These are phyloP conservation scores for Vesta saturnalis DNA, from an alignment of 2,888 invertebrate species.

Conservation along the genomic window DNA sequence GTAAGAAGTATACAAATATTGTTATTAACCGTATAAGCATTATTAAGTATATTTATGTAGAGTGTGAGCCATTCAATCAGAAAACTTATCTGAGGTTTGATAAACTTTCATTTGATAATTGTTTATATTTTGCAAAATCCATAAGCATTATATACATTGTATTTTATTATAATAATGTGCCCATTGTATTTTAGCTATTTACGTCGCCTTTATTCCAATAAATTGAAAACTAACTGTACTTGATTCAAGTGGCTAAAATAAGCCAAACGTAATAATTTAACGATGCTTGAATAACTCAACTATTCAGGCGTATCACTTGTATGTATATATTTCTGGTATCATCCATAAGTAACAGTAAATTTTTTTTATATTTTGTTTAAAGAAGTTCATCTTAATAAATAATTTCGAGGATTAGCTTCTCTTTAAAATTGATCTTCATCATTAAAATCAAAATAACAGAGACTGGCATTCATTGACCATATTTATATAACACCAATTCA, in stretches of 20 bases:
- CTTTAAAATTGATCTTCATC: neutral
- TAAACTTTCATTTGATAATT: too few species aligned
- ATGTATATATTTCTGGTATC: neutral
- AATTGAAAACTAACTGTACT: slow-evolving; percentile 3
- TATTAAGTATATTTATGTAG: too few species aligned
- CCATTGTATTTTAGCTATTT: slow-evolving; percentile 12
- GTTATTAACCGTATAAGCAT: too few species aligned
- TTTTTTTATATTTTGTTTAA: slow-evolving; percentile 5
- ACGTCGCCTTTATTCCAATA: neutral
- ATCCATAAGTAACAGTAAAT: slow-evolving; percentile 9
- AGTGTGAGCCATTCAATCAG: too few species aligned
- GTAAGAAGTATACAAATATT: too few species aligned
- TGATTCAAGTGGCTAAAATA: neutral
- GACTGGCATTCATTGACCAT: neutral
- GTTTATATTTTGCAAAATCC: too few species aligned
- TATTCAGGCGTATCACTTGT: slow-evolving; percentile 12
- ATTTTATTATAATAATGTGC: neutral
- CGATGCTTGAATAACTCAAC: slow-evolving; percentile 15
- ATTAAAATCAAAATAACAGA: too few species aligned
- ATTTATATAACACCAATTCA: neutral
- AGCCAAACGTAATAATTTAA: slow-evolving; percentile 10
- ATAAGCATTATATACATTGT: too few species aligned
- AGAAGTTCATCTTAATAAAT: neutral
- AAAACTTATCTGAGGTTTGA: too few species aligned
- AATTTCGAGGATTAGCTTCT: neutral